phyloP scores from a whole-genome alignment of 2,888 invertebrate species.

The Abrostola triplasia region DNA sequence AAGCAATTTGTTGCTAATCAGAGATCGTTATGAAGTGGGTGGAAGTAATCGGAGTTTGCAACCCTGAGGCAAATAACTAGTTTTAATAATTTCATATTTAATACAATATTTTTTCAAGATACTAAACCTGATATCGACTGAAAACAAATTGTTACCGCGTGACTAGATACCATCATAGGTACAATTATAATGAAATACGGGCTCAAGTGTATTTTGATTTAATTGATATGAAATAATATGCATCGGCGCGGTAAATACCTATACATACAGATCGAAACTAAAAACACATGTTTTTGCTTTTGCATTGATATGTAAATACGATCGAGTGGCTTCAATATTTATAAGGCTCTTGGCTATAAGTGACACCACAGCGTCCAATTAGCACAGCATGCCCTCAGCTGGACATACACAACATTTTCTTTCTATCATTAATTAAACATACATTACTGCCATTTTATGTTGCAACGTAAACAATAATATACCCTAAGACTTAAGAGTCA shows the following conservation, averaged over 20 bases:
- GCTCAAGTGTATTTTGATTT: slow-evolving; percentile 11
- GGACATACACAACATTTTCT: not conserved
- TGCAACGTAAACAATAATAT: too few species aligned
- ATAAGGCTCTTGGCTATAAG: not conserved
- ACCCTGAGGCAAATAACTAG: slow-evolving; percentile 27
- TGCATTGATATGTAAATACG: slow-evolving; percentile 4
- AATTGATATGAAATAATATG: slow-evolving; percentile 16
- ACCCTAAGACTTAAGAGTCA: too few species aligned
- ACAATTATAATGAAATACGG: slow-evolving; percentile 4
- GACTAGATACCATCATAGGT: slow-evolving; percentile 3
- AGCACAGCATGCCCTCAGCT: not conserved
- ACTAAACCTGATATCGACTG: not conserved
- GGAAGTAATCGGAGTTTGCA: slow-evolving; percentile 29
- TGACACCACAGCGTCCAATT: not conserved
- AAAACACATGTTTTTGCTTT: slow-evolving; percentile 3
- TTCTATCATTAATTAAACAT: too few species aligned
- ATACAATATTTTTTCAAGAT: slow-evolving; percentile 9
- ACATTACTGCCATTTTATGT: too few species aligned
- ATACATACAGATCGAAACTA: slow-evolving; percentile 1
- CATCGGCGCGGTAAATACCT: not conserved
- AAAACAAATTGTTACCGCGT: not conserved
- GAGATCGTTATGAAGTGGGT: slow-evolving; percentile 31
- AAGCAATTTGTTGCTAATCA: slow-evolving; percentile 38
- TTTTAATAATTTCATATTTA: slow-evolving; percentile 12
- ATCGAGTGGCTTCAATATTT: not conserved